These are phyloP conservation scores for Neosilurus mollespiculum DNA, from an alignment of 2,797 vertebrate species.

Conservation along the genomic window DNA sequence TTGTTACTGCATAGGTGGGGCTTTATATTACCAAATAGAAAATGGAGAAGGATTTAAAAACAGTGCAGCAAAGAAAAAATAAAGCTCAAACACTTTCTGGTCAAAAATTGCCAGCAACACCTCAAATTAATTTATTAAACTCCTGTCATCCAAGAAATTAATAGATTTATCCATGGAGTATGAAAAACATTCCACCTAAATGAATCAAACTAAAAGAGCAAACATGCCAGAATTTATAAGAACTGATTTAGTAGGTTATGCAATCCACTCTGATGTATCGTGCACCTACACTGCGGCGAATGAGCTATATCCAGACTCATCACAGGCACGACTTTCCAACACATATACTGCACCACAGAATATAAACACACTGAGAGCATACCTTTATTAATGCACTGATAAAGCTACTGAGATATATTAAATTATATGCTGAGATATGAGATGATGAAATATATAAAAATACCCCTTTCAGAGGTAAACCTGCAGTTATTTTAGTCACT, in stretches of 20 bases:
- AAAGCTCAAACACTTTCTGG: background rate
- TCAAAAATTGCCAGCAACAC: background rate
- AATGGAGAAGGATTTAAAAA: background rate
- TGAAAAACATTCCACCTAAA: background rate
- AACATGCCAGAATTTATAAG: background rate
- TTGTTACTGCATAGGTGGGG: background rate
- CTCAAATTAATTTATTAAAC: too few relatives aligned
- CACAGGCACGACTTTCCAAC: conserved; percentile 1
- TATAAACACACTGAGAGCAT: background rate
- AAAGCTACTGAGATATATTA: background rate
- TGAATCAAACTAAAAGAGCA: background rate
- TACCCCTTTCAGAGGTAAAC: too few relatives aligned
- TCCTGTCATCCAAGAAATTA: background rate
- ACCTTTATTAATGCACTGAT: background rate
- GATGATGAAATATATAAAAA: conserved; percentile 27
- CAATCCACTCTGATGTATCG: background rate
- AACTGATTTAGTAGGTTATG: conserved; percentile 1
- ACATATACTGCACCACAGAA: conserved; percentile 12
- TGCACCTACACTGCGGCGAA: background rate
- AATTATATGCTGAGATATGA: too few relatives aligned
- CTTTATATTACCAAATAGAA: background rate
- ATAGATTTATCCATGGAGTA: background rate
- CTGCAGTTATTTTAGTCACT: conserved; percentile 34
- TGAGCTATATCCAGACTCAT: conserved; percentile 4
- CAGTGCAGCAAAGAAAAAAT: background rate